A percentile compares a stretch with the other conserved stretches of the same genome.
Conservation (phyloP, 2,888 invertebrate species). For the Cerastoderma edule region DNA sequence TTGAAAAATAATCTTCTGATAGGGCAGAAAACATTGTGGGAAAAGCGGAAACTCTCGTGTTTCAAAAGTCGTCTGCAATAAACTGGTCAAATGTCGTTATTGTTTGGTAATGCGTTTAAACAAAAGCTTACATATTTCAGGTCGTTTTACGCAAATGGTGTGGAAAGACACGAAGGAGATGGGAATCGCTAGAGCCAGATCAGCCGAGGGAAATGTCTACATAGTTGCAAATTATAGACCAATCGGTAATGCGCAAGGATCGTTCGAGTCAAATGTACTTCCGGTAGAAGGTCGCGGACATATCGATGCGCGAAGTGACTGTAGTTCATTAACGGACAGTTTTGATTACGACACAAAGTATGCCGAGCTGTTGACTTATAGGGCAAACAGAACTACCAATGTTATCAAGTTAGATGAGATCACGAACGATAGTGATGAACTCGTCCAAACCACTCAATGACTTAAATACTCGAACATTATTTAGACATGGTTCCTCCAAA, state of each 20-base stretch:
- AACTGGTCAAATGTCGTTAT: background rate
- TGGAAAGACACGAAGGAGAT: constrained; percentile 28
- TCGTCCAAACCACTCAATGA: no score
- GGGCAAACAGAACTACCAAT: no score
- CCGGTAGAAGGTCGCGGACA: no score
- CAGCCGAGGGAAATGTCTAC: constrained; percentile 30
- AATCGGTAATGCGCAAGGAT: constrained; percentile 30
- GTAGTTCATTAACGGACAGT: no score
- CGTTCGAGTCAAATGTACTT: constrained; percentile 17
- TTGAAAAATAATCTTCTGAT: background rate
- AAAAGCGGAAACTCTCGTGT: background rate
- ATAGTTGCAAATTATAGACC: constrained; percentile 37
- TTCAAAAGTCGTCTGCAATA: background rate
- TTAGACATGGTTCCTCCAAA: no score
- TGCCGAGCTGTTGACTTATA: no score
- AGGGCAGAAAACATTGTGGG: background rate
- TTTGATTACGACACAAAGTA: no score
- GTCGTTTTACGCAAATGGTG: constrained; percentile 34
- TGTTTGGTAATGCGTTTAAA: background rate
- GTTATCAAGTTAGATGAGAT: no score
- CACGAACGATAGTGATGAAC: no score
- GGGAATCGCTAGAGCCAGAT: constrained; percentile 32
- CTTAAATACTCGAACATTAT: no score
- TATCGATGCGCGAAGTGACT: no score
- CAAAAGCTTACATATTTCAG: constrained; percentile 5